Percentiles rank a stretch among this genome's conserved stretches.
Evolutionary conservation across 37 sponge, comb jelly and placozoan genomes (phyloP).

Genomic region (Ephydatia muelleri): DNA sequence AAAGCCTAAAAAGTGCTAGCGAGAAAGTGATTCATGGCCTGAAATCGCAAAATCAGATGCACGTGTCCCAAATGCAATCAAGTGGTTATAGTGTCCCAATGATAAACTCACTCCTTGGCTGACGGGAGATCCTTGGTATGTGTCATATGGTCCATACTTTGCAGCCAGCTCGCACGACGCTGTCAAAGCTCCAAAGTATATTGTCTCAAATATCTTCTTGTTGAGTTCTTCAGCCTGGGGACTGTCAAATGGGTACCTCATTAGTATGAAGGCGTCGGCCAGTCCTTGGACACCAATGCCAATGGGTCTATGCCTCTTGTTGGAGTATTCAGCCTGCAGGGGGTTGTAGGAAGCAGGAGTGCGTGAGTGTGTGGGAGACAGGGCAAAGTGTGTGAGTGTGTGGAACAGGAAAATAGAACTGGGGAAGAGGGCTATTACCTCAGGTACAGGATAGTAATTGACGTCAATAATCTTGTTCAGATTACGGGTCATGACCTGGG

Average conservation of each 20-base stretch:
- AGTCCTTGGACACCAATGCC: constrained; percentile 99
- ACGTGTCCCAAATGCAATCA: too few species aligned
- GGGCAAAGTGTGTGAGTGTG: background rate
- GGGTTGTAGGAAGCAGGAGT: background rate
- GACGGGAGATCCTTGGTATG: constrained; percentile 87
- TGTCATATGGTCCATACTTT: constrained; percentile 86
- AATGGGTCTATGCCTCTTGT: constrained; percentile 95
- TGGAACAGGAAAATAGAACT: background rate
- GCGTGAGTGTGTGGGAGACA: too few species aligned
- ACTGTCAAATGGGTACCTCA: constrained; percentile 95
- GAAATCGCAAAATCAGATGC: too few species aligned
- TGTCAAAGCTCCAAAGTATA: constrained; percentile 92
- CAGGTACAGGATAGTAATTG: constrained; percentile 96
- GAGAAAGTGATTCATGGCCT: too few species aligned
- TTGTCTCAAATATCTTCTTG: constrained; percentile 94
- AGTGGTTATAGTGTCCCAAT: too few species aligned
- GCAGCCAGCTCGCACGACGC: constrained; percentile 94
- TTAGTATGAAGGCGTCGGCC: constrained; percentile 97
- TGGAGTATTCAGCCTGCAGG: constrained; percentile 73
- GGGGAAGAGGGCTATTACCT: constrained; percentile 40
- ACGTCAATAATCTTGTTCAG: constrained; percentile 96
- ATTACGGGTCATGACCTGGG: constrained; percentile 90
- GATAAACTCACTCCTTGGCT: constrained; percentile 80
- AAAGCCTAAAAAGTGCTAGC: too few species aligned
- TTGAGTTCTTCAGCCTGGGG: constrained; percentile 86